Conservation (phyloP, 2,113 vertebrate genomes). For the Coregonus clupeaformis region DNA sequence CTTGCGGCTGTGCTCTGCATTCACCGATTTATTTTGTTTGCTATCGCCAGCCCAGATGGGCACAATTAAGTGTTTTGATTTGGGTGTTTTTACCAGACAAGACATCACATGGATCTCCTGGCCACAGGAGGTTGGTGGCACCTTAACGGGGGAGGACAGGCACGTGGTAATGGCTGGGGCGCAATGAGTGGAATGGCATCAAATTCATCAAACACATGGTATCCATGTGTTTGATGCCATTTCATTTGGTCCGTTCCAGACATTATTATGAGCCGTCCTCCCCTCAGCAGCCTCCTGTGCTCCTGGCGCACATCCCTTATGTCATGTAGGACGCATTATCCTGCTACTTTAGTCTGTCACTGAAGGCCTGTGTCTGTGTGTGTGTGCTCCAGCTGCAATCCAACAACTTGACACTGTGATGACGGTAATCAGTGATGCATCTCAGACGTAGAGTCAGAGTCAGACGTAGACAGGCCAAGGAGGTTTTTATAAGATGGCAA, state of each 20-base stretch:
- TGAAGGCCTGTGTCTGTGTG: background rate
- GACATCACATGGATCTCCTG: conserved; percentile 14
- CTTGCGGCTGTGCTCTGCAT: background rate
- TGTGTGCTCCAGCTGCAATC: background rate
- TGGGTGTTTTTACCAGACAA: conserved; percentile 2
- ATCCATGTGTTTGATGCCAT: no score
- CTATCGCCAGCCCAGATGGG: background rate
- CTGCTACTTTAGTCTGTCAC: background rate
- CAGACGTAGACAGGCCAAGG: background rate
- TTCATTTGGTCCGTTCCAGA: no score
- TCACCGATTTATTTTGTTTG: background rate
- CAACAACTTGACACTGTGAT: background rate
- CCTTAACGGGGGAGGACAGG: no score
- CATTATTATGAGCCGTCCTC: no score
- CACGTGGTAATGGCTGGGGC: no score
- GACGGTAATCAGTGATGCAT: background rate
- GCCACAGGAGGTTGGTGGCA: no score
- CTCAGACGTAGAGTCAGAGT: background rate
- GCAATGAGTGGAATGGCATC: background rate
- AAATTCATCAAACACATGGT: background rate
- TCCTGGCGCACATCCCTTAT: background rate
- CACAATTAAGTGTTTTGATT: conserved; percentile 11
- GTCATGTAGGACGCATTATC: conserved; percentile 11
- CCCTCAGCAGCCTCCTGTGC: background rate
- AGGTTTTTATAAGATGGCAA: background rate